These are phyloP conservation scores for Loxodonta africana DNA, from an alignment of 2,113 vertebrate species.

Conservation along the genomic window DNA sequence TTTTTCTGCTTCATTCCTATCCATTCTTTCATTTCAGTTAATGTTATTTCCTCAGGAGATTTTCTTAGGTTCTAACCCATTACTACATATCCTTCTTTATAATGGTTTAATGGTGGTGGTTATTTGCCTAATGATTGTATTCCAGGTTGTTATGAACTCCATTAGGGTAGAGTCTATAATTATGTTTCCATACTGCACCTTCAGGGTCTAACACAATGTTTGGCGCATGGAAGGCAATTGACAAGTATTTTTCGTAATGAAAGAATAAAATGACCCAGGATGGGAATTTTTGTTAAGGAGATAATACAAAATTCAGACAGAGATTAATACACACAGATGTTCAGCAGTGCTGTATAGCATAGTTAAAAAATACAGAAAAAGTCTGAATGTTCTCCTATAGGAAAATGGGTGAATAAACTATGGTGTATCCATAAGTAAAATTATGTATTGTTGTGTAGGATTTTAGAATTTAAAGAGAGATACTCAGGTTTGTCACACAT, in stretches of 20 bases:
- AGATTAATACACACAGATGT: background rate
- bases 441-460: background rate
- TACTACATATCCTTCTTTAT: background rate
- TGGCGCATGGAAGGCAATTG: background rate
- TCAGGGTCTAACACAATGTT: background rate
- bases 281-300: background rate
- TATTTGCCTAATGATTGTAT: background rate
- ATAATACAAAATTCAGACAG: constrained; percentile 8
- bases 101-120: background rate
- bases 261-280: background rate
- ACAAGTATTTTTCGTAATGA: background rate
- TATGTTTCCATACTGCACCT: background rate
- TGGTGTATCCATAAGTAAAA: background rate
- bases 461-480: too few relatives aligned
- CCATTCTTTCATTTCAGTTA: background rate
- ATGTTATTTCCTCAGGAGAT: background rate
- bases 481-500: too few relatives aligned
- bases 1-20: background rate
- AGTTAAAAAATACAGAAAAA: background rate
- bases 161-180: background rate
- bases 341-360: background rate
- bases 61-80: background rate
- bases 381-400: background rate
- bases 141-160: background rate
- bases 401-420: background rate